Evolutionary conservation across 2,888 invertebrate species (phyloP), one percentile per base, ranked within the genome.

Genomic region (Diachrysia chrysitis): DNA sequence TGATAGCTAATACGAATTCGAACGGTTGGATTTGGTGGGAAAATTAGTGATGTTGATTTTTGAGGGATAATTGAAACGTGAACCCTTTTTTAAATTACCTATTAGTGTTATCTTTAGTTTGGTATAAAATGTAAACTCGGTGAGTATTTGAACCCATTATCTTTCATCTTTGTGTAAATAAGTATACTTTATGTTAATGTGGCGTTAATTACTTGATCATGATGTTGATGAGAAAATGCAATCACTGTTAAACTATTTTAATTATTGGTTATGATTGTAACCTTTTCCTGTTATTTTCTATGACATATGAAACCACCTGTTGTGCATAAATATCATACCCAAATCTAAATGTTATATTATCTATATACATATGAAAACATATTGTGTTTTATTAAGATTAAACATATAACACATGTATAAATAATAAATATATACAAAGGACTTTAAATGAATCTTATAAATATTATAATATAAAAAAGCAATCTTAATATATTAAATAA

Each of bases 231-330:
- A 53, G 9, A 14, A 25, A 54, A 19, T 21, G n/a, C 42, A 16
- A 48, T 48, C 17, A 51, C 12, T 51, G 12, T 51, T 1, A 4
- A 19, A 63, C 56, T n/a, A 25, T 57, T 57, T 0, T 12, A 21
- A 17, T 58, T 32, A 19, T 67, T 56, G 21, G 61, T 35, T 42
- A 29, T 16, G 0, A 60, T 46, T 25, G 37, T 42, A 58, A 58
- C 9, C 12, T 23, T 35, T 77, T 77, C 46, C 60, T 72, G 58
- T 64, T 69, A 67, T 64, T 67, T 66, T 68, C 62, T 80, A 82
- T 81, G 77, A 80, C 84, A 81, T 75, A 81, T 85, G 81, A 73
- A 74, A 71, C 86, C 87, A 89, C 89, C 87, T 89, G 89, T 89
- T 89, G 89, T 42, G 79, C 71, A 51, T 66, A 29, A 63, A 78